Evolutionary conservation across 2,797 vertebrate genomes (phyloP).

Genomic region (Trachops cirrhosus): DNA sequence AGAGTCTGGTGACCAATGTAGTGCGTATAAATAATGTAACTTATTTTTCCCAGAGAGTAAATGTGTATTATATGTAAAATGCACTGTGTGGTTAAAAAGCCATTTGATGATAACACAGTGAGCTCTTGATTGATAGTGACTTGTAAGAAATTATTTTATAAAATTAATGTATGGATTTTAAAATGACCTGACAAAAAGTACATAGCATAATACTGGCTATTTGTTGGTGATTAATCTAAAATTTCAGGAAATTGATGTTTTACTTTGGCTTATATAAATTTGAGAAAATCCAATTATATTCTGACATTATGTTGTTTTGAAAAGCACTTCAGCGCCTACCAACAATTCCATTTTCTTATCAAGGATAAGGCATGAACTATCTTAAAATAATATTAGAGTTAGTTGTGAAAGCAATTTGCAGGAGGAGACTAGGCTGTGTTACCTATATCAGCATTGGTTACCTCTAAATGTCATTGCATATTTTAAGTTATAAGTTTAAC

Average conservation of each 20-base stretch:
- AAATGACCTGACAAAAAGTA: conserved; percentile 54
- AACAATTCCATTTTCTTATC: conserved; percentile 53
- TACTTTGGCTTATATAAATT: conserved; percentile 56
- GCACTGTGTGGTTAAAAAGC: conserved; percentile 22
- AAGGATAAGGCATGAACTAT: conserved; percentile 58
- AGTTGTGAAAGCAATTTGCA: conserved; percentile 47
- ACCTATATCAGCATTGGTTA: conserved; percentile 61
- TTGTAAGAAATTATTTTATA: conserved; percentile 49
- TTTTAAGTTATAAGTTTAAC: conserved; percentile 62
- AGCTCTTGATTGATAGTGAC: conserved; percentile 67
- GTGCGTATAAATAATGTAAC: conserved; percentile 43
- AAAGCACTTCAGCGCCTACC: conserved; percentile 78
- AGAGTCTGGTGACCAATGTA: conserved; percentile 41
- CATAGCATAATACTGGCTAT: conserved; percentile 37
- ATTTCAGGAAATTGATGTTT: neutral
- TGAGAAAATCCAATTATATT: conserved; percentile 49
- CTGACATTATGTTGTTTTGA: conserved; percentile 20
- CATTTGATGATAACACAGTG: conserved; percentile 48
- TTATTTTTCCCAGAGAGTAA: conserved; percentile 61
- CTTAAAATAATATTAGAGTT: neutral
- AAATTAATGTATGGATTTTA: conserved; percentile 20
- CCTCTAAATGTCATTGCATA: conserved; percentile 77
- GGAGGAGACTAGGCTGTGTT: conserved; percentile 53
- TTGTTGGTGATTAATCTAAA: conserved; percentile 24
- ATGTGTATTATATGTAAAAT: conserved; percentile 15